Evolutionary conservation across 2,113 vertebrate species (phyloP), one percentile per base, ranked within the genome.

Genomic region (Xiphophorus couchianus): DNA sequence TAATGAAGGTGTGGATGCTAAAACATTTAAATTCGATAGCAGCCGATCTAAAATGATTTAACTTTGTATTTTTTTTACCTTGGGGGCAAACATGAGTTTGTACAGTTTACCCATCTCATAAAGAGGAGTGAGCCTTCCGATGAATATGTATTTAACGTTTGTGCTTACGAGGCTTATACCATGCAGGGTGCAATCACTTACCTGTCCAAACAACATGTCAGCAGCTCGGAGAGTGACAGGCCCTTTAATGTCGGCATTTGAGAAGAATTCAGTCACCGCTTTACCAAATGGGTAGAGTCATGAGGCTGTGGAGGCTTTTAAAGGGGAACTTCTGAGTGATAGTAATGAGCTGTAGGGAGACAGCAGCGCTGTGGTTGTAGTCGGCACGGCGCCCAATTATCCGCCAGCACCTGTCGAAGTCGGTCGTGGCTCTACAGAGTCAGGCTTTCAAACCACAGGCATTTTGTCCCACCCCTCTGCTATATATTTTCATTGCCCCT

Each of bases 361-460:
- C 92, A 88, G 88, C 76, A 62, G 76, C 69, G 17, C 80, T 42
- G 84, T 15, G 51, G 74, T 77, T 82, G 70, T 69, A 83, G 85
- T 85, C 84, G 39, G 87, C 87, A 87, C n/a, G 83, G 61, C 30
- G 82, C 83, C 92, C 93, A 94, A 93, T 94, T 93, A 94, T 90
- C 89, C 33, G 72, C 81, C 71, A 71, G 88, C 84, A 91, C 88
- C 90, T 90, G 90, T 93, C 90, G 86, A 89, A 90, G 83, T 66
- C 54, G 63, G 78, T 76, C 64, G 72, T 17, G 22, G 82, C 77
- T 85, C 74, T 76, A 68, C 10, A 13, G 78, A 85, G 70, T 27
- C 73, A 33, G 44, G 68, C 69, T 77, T 86, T 86, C 82, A 86
- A 77, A 83, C n/a, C 54, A 65, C 65, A 44, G 12, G 69, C 66